phyloP scores from a whole-genome alignment of 2,113 vertebrate genomes.

The Pteropus alecto region DNA sequence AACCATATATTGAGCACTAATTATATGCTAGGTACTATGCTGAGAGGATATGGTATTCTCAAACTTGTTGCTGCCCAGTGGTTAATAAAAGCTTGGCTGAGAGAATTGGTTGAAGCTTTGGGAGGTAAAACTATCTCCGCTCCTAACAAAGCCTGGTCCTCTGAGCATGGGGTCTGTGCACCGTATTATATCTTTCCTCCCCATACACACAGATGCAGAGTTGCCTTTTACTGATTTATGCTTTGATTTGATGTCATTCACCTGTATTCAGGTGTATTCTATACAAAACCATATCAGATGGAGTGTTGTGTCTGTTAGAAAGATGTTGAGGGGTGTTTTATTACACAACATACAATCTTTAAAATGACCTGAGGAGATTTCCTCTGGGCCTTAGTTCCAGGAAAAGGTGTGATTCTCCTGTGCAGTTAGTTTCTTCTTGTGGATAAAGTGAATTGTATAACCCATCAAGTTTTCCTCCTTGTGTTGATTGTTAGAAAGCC shows the following conservation, averaged over 20 bases:
- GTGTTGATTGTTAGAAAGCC: not conserved
- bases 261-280: not conserved
- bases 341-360: not conserved
- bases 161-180: fast-evolving
- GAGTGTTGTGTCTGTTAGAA: not conserved
- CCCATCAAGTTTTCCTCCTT: not conserved
- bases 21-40: not conserved
- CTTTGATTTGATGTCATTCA: not conserved
- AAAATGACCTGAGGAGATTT: not conserved
- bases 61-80: not conserved
- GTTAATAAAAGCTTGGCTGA: not conserved
- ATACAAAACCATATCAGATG: not conserved
- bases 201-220: not conserved
- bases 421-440: not conserved
- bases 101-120: not conserved
- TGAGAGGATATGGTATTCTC: not conserved
- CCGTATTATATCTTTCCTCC: not conserved
- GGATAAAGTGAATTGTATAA: not conserved
- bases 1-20: not conserved
- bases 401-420: not conserved
- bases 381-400: not conserved
- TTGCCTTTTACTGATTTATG: not conserved
- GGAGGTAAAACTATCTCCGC: not conserved
- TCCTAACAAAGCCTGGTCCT: not conserved
- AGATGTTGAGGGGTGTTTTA: not conserved